Conservation (phyloP, 2,113 vertebrate species). For the Carlito syrichta region DNA sequence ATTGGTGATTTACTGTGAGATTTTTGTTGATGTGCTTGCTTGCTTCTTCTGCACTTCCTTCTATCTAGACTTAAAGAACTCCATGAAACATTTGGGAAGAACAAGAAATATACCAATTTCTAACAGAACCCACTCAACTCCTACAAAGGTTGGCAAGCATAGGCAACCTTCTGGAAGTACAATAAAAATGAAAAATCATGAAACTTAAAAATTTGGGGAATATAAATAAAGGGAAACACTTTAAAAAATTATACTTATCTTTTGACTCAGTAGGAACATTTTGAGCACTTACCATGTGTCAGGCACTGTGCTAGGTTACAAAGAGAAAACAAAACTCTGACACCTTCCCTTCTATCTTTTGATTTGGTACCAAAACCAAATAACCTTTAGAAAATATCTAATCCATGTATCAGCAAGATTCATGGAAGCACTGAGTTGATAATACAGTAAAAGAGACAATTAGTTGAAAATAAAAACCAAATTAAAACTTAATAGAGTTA, state of each 20-base stretch:
- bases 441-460: not conserved
- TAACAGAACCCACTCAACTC: constrained; percentile 69
- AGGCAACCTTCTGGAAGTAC: constrained; percentile 63
- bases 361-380: not conserved
- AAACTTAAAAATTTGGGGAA: not conserved
- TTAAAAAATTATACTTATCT: not conserved
- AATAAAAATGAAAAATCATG: constrained; percentile 32
- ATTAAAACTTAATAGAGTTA: not conserved
- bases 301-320: not conserved
- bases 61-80: constrained; percentile 36
- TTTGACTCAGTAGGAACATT: not conserved
- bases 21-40: constrained; percentile 8
- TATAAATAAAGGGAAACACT: constrained; percentile 18
- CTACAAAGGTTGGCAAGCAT: constrained; percentile 62
- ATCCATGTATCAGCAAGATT: not conserved
- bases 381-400: not conserved
- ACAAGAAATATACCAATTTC: constrained; percentile 37
- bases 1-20: not conserved
- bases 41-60: constrained; percentile 6
- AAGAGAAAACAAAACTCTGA: not conserved
- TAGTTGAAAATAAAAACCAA: constrained; percentile 1
- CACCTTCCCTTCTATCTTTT: not conserved
- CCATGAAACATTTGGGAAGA: constrained; percentile 51
- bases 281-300: not conserved
- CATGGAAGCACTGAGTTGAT: not conserved